Base-by-base conservation (phyloP, 2,113 vertebrate species). In the Cyprinus carpio region DNA sequence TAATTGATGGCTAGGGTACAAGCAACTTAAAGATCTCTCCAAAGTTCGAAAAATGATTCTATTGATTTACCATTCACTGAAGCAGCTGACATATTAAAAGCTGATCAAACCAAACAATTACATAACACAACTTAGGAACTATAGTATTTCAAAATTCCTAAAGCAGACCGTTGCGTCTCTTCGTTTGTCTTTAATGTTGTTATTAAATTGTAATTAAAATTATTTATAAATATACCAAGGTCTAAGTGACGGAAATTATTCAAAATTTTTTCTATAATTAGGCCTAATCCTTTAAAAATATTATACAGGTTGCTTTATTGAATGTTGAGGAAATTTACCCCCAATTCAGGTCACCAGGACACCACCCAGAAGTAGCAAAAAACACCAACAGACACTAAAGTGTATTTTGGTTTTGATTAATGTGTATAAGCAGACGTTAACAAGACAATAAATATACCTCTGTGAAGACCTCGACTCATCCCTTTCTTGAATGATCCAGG, bases 11-110 rank as follows among this genome's bases (percentile, higher is more conserved):
- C 43, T 13, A 62, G 67, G 49, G 58, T 79, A 84, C 7, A 18
- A 29, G 72, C 82, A 51, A n/a, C 86, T 58, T 75, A 82, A 79
- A 75, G 34, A 37, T 56, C 5, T 27, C 49, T 62, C 82, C 82
- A 69, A 72, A 43, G n/a, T 31, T 64, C n/a, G n/a, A n/a, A 75
- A 56, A 75, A 75, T 69, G 46, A 69, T 51, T 31, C 11, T 27
- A 77, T 23, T 64, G 85, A 29, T 84, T 72, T 51, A 40, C 84
- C 85, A 67, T 71, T 40, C n/a, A 83, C 64, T 60, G 31, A 54
- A 67, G 31, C 51, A 75, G 56, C 51, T 65, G 37, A 58, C 34
- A 49, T 4, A 76, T 82, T 11, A 83, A n/a, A 62, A 62, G 34
- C 11, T 16, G 2, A 79, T 20, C 6, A 51, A 74, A 43, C 1